A percentile compares a stretch with the other conserved stretches of the same genome.
These are phyloP conservation scores for Microcebus jonahi DNA, from an alignment of 2,113 vertebrate genomes.

Conservation along the genomic window DNA sequence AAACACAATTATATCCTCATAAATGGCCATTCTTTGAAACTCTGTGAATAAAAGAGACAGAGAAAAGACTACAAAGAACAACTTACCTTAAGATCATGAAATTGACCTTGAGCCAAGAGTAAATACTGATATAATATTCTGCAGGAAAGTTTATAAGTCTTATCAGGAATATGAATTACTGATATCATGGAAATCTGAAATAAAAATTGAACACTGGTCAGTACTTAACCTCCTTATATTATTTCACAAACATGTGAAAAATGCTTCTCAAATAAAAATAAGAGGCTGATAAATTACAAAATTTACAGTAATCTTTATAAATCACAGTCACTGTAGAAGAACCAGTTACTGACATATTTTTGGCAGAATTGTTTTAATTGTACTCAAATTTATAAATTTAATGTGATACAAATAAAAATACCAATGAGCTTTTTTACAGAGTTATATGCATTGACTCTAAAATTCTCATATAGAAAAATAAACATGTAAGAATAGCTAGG, in stretches of 20 bases:
- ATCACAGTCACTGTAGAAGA: slow-evolving; percentile 14
- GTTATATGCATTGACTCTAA: not conserved
- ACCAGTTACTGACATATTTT: slow-evolving; percentile 8
- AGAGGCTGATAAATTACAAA: slow-evolving; percentile 2
- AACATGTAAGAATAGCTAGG: not conserved
- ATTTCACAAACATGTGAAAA: slow-evolving; percentile 39
- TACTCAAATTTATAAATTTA: slow-evolving; percentile 40
- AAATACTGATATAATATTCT: slow-evolving; percentile 95
- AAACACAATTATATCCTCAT: slow-evolving; percentile 42
- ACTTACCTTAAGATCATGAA: slow-evolving; percentile 95
- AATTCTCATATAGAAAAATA: not conserved
- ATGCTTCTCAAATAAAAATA: slow-evolving; percentile 40
- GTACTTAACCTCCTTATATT: slow-evolving; percentile 25
- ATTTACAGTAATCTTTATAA: slow-evolving; percentile 35
- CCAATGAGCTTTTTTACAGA: not conserved
- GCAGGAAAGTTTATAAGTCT: slow-evolving; percentile 91
- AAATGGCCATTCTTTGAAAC: slow-evolving; percentile 52
- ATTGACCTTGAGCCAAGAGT: slow-evolving; percentile 92
- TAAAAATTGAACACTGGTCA: slow-evolving; percentile 66
- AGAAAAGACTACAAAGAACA: accelerated
- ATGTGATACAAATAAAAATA: slow-evolving; percentile 40
- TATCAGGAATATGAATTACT: slow-evolving; percentile 94
- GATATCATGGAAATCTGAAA: slow-evolving; percentile 92
- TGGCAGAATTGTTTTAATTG: slow-evolving; percentile 42
- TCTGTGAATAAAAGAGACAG: slow-evolving; percentile 56